phyloP scores from a whole-genome alignment of 2,888 invertebrate species.

The Glaucopsyche alexis region DNA sequence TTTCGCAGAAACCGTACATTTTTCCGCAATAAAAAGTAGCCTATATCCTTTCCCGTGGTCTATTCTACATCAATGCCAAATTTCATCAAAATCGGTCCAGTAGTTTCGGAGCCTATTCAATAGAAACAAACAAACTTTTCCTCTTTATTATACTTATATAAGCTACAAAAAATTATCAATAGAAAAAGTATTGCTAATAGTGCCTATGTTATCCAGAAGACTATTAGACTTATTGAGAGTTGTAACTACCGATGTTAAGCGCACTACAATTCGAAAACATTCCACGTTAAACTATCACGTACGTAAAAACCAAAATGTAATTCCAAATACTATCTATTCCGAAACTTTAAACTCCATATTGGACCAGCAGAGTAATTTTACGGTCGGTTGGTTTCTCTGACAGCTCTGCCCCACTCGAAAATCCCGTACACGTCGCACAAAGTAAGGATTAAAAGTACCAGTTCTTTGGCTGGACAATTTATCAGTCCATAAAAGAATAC shows the following conservation, averaged over 20 bases:
- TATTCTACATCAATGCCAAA: too few species aligned
- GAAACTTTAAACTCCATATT: conserved; percentile 21
- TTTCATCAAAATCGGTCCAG: too few species aligned
- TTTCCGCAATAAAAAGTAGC: too few species aligned
- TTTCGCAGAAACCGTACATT: too few species aligned
- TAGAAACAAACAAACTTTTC: too few species aligned
- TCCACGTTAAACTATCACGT: neutral
- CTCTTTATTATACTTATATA: too few species aligned
- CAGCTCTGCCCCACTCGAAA: conserved; percentile 8
- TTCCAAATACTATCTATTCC: conserved; percentile 8
- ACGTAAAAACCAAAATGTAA: neutral
- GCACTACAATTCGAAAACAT: neutral
- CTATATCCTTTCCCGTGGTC: too few species aligned
- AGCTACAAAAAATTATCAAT: too few species aligned
- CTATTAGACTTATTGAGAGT: too few species aligned
- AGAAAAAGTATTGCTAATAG: too few species aligned
- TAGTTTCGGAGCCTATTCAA: too few species aligned
- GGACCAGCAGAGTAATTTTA: conserved; percentile 22
- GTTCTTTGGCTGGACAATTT: conserved; percentile 21
- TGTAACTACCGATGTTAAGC: too few species aligned
- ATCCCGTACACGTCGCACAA: conserved; percentile 14
- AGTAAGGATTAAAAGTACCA: conserved; percentile 26
- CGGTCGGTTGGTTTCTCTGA: conserved; percentile 27
- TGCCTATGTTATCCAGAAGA: neutral
- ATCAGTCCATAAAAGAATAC: conserved; percentile 28